These are phyloP conservation scores for Rhizoglyphus robini DNA, from an alignment of 1,140 invertebrate genomes.

Conservation along the genomic window DNA sequence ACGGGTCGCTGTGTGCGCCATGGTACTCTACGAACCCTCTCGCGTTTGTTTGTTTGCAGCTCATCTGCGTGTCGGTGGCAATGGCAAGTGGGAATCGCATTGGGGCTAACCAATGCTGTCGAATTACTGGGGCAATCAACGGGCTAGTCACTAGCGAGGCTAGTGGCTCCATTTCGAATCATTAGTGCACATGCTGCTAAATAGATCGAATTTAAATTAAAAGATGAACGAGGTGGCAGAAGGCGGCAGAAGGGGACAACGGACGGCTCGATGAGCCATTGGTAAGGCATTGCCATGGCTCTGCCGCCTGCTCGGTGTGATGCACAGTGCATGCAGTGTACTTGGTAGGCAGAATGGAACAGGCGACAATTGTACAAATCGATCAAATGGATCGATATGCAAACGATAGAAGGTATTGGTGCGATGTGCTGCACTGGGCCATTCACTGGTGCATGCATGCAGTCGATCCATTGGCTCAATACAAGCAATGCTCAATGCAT, in stretches of 20 bases:
- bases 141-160: not conserved
- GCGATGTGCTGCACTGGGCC: not conserved
- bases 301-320: not conserved
- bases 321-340: not conserved
- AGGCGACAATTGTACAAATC: constrained; percentile 13
- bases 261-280: not conserved
- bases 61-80: not conserved
- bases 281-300: not conserved
- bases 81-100: not conserved
- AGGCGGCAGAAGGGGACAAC: not conserved
- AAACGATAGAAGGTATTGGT: constrained; percentile 10
- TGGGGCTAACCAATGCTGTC: not conserved
- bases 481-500: no score
- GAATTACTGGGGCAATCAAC: not conserved
- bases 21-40: no score
- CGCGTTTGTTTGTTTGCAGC: not conserved
- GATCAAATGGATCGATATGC: constrained; percentile 14
- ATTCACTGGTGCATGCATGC: not conserved
- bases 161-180: constrained; percentile 6
- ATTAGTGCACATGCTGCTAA: constrained; percentile 15
- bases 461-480: no score
- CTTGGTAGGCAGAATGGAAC: not conserved
- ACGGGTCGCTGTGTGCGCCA: not conserved
- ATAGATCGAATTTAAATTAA: constrained; percentile 15
- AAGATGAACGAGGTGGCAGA: constrained; percentile 12